phyloP scores from a whole-genome alignment of 2,113 vertebrate genomes.

The Petroica traversi region DNA sequence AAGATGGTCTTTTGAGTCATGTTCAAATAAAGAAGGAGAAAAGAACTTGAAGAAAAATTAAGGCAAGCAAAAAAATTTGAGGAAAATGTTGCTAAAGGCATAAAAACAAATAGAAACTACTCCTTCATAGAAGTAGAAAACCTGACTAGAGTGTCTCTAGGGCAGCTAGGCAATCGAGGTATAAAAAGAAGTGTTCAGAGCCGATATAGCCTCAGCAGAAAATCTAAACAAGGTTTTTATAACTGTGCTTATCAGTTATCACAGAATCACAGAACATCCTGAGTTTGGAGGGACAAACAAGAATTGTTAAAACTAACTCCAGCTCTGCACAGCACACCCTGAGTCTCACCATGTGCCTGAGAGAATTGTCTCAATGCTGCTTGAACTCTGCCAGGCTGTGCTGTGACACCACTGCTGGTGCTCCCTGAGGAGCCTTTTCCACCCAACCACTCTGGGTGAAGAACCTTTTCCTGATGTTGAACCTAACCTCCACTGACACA shows the following conservation, averaged over 20 bases:
- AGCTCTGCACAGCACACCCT: neutral
- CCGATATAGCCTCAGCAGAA: neutral
- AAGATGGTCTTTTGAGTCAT: neutral
- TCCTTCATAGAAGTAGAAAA: neutral
- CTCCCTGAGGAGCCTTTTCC: neutral
- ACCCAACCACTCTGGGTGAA: rapidly evolving
- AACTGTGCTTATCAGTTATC: neutral
- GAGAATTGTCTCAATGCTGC: rapidly evolving
- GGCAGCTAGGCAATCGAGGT: neutral
- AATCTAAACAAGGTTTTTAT: neutral
- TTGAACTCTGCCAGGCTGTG: neutral
- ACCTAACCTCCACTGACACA: neutral
- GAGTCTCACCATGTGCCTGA: neutral
- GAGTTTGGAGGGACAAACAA: neutral
- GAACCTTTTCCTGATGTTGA: neutral
- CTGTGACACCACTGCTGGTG: neutral
- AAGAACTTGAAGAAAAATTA: neutral
- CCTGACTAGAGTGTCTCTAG: neutral
- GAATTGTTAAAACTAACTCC: rapidly evolving
- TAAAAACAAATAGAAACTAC: neutral
- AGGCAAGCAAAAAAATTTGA: neutral
- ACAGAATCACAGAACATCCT: neutral
- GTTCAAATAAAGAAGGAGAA: neutral
- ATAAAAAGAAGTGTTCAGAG: neutral
- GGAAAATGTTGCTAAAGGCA: neutral